Evolutionary conservation across 2,113 vertebrate genomes (phyloP), one percentile per base, ranked within the genome.

Genomic region (Acanthisitta chloris): DNA sequence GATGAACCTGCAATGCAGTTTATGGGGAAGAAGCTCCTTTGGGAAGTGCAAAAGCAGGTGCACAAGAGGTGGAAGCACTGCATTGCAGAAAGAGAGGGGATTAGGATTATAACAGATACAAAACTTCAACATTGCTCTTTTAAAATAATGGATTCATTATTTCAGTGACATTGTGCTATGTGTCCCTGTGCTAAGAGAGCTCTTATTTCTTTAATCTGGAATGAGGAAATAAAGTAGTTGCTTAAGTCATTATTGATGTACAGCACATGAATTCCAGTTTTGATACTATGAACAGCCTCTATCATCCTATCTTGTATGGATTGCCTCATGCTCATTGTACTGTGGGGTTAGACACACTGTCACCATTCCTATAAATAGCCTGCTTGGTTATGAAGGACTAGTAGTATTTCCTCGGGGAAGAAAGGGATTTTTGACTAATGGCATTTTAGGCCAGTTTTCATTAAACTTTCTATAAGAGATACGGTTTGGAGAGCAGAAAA

Each of bases 281-380:
- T 94, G 86, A 91, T 81, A 89, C 81, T 87, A 91, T 79, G 77
- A 92, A 85, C 54, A 84, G 78, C 40, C 49, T 92, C 73, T 94
- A 36, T 95, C 69, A 89, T 94, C 28, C 2, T 17, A 14, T 77
- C 85, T 94, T 2, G 12, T 83, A 77, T 76, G 89, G 80, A 43
- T 69, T 76, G 91, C 57, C 72, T 92, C 86, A 83, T 66, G 62
- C 77, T 79, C 72, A 74, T 95, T 92, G 95, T 95, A 16, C 73
- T 88, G 33, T 64, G 70, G 82, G 49, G 34, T 93, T 88, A 80
- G 96, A 66, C 79, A 54, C 88, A 17, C 82, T 94, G 92, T 84
- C 95, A 94, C 91, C 89, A 76, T 69, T 28, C 81, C 78, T 89
- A 96, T 97, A 94, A 96, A 96, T 96, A 97, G 86, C 38, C 85